Conservation (phyloP, 2,888 invertebrate genomes). For the Eristalis intricaria region DNA sequence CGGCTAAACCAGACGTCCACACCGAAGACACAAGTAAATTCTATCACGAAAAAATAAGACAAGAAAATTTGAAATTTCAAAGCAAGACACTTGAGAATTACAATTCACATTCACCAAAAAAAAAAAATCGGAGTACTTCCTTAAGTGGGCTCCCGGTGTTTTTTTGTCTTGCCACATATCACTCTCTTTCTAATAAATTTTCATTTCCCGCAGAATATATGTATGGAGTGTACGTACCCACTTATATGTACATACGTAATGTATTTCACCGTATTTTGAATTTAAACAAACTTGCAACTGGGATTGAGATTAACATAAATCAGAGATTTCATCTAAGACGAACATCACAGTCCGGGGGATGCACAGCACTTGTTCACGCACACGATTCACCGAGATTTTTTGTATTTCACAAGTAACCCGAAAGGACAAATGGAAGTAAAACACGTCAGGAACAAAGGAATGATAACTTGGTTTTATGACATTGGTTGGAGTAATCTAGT, state of each 20-base stretch:
- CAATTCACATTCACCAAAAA: slow-evolving; percentile 10
- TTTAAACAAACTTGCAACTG: background rate
- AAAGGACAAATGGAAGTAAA: background rate
- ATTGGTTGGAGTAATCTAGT: background rate
- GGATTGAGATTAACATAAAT: background rate
- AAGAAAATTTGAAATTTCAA: slow-evolving; percentile 3
- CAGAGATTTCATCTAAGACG: slow-evolving; percentile 4
- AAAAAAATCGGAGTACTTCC: background rate
- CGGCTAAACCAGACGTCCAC: slow-evolving; percentile 18
- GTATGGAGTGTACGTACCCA: background rate
- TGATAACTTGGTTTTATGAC: background rate
- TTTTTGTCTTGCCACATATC: background rate
- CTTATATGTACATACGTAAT: background rate
- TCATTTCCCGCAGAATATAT: background rate
- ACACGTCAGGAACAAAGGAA: background rate
- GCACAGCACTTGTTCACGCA: slow-evolving; percentile 7
- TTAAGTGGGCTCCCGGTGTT: background rate
- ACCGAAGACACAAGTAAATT: slow-evolving; percentile 13
- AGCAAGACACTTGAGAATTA: slow-evolving; percentile 14
- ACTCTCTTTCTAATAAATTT: background rate
- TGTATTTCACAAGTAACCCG: background rate
- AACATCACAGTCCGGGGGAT: slow-evolving; percentile 14
- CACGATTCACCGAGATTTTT: slow-evolving; percentile 1
- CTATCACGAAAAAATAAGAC: slow-evolving; percentile 5
- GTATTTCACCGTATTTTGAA: background rate